These are phyloP conservation scores for Phyllotreta striolata DNA, from an alignment of 2,888 invertebrate genomes.

Conservation along the genomic window DNA sequence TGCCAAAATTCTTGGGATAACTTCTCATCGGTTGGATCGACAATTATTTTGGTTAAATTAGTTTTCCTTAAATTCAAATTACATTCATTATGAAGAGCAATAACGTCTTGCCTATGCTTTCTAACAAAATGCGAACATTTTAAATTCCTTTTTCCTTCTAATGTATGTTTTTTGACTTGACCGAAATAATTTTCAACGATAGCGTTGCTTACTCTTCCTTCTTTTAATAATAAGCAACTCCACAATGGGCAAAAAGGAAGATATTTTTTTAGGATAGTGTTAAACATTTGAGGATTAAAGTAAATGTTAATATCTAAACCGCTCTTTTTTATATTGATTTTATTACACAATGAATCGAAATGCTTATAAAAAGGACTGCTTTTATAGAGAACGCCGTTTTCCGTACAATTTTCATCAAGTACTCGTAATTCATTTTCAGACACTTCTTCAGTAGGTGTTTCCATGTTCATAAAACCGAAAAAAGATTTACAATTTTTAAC, in stretches of 20 bases:
- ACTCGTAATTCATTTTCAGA: too few relatives aligned
- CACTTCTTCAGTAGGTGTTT: too few relatives aligned
- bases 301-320: too few relatives aligned
- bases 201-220: slow-evolving; percentile 20
- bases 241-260: slow-evolving; percentile 29
- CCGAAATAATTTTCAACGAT: slow-evolving; percentile 28
- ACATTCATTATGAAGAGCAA: not conserved
- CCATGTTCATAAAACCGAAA: too few relatives aligned
- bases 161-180: slow-evolving; percentile 2
- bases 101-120: not conserved
- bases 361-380: too few relatives aligned
- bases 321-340: too few relatives aligned
- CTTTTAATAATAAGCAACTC: slow-evolving; percentile 22
- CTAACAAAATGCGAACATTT: slow-evolving; percentile 15
- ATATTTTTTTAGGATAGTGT: slow-evolving; percentile 22
- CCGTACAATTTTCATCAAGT: too few relatives aligned
- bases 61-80: not conserved
- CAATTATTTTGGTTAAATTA: slow-evolving; percentile 2
- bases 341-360: too few relatives aligned
- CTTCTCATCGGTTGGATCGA: not conserved
- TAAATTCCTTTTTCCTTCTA: not conserved
- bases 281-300: not conserved
- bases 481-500: too few relatives aligned
- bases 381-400: too few relatives aligned
- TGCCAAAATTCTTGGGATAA: too few relatives aligned